Percentiles rank a stretch among this genome's conserved stretches.
These are phyloP conservation scores for Danio aesculapii DNA, from an alignment of 2,797 vertebrate species.

Conservation along the genomic window DNA sequence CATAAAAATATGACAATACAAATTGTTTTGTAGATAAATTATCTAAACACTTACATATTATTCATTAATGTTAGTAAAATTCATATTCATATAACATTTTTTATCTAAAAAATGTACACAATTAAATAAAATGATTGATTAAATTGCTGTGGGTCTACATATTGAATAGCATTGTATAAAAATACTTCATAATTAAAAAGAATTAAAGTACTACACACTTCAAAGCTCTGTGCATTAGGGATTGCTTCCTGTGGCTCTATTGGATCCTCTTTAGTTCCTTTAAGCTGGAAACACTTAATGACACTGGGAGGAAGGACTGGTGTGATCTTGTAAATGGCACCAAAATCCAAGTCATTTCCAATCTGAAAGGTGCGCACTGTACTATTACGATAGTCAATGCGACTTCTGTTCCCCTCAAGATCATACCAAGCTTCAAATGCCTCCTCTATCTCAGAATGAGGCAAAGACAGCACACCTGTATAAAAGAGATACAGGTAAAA, in stretches of 20 bases:
- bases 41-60: too few relatives aligned
- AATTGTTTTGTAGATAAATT: too few relatives aligned
- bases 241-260: slow-evolving; percentile 74
- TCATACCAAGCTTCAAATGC: slow-evolving; percentile 89
- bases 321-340: slow-evolving; percentile 78
- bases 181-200: too few relatives aligned
- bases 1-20: too few relatives aligned
- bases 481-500: not conserved
- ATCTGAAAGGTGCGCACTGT: slow-evolving; percentile 84
- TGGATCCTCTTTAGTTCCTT: slow-evolving; percentile 77
- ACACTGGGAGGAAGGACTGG: slow-evolving; percentile 78
- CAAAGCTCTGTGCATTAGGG: slow-evolving; percentile 77
- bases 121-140: too few relatives aligned
- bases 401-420: slow-evolving; percentile 74
- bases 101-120: too few relatives aligned
- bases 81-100: too few relatives aligned
- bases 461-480: slow-evolving; percentile 81
- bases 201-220: slow-evolving; percentile 64
- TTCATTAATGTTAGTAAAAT: too few relatives aligned
- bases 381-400: slow-evolving; percentile 80
- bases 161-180: too few relatives aligned
- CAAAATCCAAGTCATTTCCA: slow-evolving; percentile 69
- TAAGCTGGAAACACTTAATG: slow-evolving; percentile 84
- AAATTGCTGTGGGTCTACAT: too few relatives aligned
- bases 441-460: slow-evolving; percentile 84